Evolutionary conservation across 2,888 invertebrate genomes (phyloP).

Genomic region (Pherbina coryleti): DNA sequence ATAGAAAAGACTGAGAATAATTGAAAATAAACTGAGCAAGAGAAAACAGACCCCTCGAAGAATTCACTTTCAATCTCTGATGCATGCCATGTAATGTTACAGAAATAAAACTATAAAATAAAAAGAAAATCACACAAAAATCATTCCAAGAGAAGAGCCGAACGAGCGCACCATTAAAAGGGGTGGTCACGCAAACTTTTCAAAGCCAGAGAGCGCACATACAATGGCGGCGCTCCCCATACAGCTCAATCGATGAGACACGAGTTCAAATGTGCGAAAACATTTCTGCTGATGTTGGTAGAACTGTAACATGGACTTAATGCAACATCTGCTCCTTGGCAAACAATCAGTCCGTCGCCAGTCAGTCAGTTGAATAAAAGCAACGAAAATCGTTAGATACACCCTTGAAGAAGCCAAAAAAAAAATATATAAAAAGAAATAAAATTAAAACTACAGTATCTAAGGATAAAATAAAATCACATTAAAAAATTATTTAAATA

Average conservation of each 20-base stretch:
- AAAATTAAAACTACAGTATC: not conserved
- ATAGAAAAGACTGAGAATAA: too few relatives aligned
- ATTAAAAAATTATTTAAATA: not conserved
- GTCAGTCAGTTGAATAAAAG: conserved; percentile 57
- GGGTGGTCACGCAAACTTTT: too few relatives aligned
- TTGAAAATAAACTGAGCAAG: too few relatives aligned
- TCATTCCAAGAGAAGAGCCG: too few relatives aligned
- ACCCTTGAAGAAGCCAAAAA: not conserved
- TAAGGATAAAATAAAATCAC: not conserved
- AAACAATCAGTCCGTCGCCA: conserved; percentile 65
- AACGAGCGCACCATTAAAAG: too few relatives aligned
- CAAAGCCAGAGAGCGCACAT: not conserved
- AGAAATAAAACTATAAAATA: conserved; percentile 34
- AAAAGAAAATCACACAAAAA: conserved; percentile 29
- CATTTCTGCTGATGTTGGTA: conserved; percentile 5
- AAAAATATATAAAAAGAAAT: conserved; percentile 6
- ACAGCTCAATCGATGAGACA: too few relatives aligned
- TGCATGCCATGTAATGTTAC: not conserved
- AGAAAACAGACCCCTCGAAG: too few relatives aligned
- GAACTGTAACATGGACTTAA: conserved; percentile 43
- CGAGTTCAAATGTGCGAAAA: too few relatives aligned
- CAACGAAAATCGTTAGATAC: conserved; percentile 29
- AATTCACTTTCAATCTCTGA: too few relatives aligned
- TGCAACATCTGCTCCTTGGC: conserved; percentile 66
- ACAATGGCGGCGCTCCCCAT: too few relatives aligned